These are phyloP conservation scores for Dendrolimus houi DNA, from an alignment of 2,888 invertebrate genomes.

Conservation along the genomic window DNA sequence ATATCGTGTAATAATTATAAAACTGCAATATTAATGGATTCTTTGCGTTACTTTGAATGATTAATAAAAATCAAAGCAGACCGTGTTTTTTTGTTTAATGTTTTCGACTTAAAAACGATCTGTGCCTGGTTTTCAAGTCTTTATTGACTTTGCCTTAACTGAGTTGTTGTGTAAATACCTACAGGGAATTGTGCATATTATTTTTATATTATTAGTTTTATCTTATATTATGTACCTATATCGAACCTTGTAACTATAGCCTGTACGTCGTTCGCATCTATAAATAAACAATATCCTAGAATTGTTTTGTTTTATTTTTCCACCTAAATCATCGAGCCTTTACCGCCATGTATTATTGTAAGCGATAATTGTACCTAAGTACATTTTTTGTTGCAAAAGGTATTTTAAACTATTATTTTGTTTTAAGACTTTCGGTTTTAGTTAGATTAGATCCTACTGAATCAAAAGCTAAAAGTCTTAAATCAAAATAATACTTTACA, in stretches of 20 bases:
- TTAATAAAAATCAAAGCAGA: background rate
- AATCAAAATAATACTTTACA: no score
- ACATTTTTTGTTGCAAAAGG: no score
- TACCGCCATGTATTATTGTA: no score
- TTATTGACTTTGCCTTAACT: slow-evolving; percentile 29
- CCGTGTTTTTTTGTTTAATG: background rate
- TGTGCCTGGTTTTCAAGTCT: slow-evolving; percentile 1
- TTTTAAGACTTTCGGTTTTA: no score
- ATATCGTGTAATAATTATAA: no score
- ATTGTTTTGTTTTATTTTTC: slow-evolving; percentile 15
- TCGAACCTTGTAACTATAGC: slow-evolving; percentile 35
- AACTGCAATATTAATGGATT: no score
- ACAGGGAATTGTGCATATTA: slow-evolving; percentile 59
- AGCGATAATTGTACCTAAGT: no score
- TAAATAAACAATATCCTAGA: slow-evolving; percentile 47
- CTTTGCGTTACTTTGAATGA: background rate
- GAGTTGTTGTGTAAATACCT: slow-evolving; percentile 47
- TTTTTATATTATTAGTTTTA: slow-evolving; percentile 34
- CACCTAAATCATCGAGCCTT: no score
- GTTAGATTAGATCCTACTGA: no score
- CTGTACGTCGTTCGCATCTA: slow-evolving; percentile 39
- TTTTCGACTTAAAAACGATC: background rate
- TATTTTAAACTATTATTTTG: no score
- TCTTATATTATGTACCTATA: slow-evolving; percentile 27
- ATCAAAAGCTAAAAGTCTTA: no score